Conservation (phyloP, 2,888 invertebrate genomes). For the Eutolmus rufibarbis region DNA sequence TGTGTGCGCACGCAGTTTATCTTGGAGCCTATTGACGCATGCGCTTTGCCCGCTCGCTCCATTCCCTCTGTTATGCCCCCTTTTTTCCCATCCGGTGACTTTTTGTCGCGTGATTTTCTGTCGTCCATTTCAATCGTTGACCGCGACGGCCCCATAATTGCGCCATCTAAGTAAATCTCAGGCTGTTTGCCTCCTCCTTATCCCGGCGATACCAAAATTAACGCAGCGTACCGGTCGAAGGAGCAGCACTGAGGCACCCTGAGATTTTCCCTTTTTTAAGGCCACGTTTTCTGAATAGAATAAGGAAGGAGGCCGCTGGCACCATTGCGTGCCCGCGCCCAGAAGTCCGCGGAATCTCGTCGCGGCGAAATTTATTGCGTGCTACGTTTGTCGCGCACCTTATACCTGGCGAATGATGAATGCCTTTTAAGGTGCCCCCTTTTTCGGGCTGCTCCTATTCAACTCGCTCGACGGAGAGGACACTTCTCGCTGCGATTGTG, state of each 20-base stretch:
- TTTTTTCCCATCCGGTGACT: background rate
- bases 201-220: constrained; percentile 10
- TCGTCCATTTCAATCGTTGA: constrained; percentile 27
- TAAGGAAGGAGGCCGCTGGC: constrained; percentile 7
- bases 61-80: background rate
- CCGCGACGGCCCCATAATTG: constrained; percentile 25
- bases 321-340: constrained; percentile 25
- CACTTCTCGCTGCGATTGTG: background rate
- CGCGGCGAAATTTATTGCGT: constrained; percentile 32
- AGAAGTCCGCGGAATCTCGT: constrained; percentile 14
- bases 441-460: background rate
- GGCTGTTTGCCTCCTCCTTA: background rate
- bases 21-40: constrained; percentile 49
- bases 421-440: constrained; percentile 3
- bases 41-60: background rate
- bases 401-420: constrained; percentile 34
- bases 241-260: background rate
- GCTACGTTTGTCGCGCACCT: constrained; percentile 25
- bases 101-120: constrained; percentile 41
- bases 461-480: background rate
- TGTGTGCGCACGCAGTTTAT: constrained; percentile 60
- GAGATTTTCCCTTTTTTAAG: background rate
- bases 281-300: constrained; percentile 22
- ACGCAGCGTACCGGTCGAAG: background rate
- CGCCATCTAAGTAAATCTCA: constrained; percentile 12